These are phyloP conservation scores for Bombus turneri DNA, from an alignment of 1,140 invertebrate species.

Conservation along the genomic window DNA sequence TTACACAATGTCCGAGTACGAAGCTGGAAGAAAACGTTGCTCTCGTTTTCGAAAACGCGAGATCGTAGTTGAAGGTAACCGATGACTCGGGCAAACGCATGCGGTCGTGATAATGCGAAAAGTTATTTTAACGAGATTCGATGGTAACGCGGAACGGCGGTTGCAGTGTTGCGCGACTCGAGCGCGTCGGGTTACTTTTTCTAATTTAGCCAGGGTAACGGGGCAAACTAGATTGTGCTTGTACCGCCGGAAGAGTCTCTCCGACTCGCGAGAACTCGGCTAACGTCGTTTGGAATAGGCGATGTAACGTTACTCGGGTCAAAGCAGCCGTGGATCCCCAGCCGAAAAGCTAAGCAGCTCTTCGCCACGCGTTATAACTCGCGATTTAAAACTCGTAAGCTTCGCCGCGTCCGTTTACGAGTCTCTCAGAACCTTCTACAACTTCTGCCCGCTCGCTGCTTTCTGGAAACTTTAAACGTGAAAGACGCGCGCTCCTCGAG, in stretches of 20 bases:
- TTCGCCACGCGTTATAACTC: slow-evolving; percentile 62
- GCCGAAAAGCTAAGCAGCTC: slow-evolving; percentile 37
- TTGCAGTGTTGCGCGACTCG: not conserved
- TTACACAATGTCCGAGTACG: not conserved
- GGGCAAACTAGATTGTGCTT: slow-evolving; percentile 34
- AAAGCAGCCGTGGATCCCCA: slow-evolving; percentile 32
- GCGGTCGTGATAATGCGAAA: slow-evolving; percentile 43
- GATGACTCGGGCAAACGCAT: not conserved
- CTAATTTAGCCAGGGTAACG: slow-evolving; percentile 39
- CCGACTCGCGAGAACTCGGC: slow-evolving; percentile 1
- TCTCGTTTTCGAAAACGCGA: not conserved
- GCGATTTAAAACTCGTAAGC: slow-evolving; percentile 70
- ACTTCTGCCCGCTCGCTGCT: not conserved
- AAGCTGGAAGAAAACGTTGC: not conserved
- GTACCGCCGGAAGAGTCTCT: not conserved
- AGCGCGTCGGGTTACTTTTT: slow-evolving; percentile 48
- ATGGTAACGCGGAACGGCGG: slow-evolving; percentile 24
- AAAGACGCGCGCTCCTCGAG: slow-evolving; percentile 48
- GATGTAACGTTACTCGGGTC: slow-evolving; percentile 7
- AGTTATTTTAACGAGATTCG: slow-evolving; percentile 50
- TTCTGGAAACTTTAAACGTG: slow-evolving; percentile 54
- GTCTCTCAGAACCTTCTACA: not conserved
- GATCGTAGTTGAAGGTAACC: not conserved
- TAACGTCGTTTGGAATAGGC: slow-evolving; percentile 32
- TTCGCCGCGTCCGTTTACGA: slow-evolving; percentile 33